Evolutionary conservation across 2,113 vertebrate species (phyloP).

Genomic region (Phasianus colchicus): DNA sequence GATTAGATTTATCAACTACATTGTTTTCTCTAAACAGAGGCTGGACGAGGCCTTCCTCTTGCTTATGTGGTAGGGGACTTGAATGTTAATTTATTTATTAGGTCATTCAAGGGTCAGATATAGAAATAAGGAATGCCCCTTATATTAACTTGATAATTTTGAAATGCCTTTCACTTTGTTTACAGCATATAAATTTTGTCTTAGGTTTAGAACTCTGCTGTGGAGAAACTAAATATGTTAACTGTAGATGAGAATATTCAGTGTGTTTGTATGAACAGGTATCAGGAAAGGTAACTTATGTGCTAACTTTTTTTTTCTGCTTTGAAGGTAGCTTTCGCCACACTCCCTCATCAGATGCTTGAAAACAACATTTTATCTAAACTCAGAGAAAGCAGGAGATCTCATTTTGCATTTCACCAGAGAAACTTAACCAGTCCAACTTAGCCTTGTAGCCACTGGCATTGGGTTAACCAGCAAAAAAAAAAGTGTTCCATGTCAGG

Average conservation of each 20-base stretch:
- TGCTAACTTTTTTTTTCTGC: neutral
- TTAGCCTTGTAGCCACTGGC: neutral
- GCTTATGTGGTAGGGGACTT: neutral
- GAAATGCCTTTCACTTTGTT: neutral
- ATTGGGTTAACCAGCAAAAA: neutral
- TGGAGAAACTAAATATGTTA: neutral
- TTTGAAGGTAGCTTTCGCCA: neutral
- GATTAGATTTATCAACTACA: neutral
- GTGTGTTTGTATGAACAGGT: neutral
- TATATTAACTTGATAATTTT: neutral
- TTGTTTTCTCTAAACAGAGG: neutral
- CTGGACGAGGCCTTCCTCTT: neutral
- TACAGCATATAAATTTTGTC: neutral
- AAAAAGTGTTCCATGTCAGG: neutral
- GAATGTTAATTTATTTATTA: neutral
- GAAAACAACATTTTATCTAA: neutral
- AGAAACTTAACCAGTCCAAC: neutral
- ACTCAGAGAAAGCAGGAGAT: constrained; percentile 1
- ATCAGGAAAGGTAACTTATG: neutral
- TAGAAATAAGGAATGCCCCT: neutral
- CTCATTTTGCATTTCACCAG: neutral
- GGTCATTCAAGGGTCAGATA: neutral
- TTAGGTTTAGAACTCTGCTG: neutral
- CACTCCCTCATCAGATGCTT: neutral
- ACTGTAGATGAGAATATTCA: neutral